Evolutionary conservation across 2,797 vertebrate genomes (phyloP), one percentile per base, ranked within the genome.

Genomic region (Nannoperca obscura): DNA sequence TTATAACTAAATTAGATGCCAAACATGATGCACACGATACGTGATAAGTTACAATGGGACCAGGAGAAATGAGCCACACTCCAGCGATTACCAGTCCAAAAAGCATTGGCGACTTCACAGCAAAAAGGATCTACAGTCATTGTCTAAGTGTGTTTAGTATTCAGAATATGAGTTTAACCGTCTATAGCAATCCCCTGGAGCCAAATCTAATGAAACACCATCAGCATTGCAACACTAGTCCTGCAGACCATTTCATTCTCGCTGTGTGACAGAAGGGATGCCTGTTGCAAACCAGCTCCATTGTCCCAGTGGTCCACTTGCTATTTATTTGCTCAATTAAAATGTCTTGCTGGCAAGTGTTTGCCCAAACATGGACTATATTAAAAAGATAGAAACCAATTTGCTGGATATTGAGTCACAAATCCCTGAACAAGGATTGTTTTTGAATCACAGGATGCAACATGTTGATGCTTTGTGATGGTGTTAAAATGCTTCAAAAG

Each of bases 241-340:
- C 82, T 70, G 70, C 86, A 84, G 83, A 91, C 78, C 84, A 58
- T 88, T 91, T 87, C 82, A 84, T 84, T 82, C 84, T 76, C 76
- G 60, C 69, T 36, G 22, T 82, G 83, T 87, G 87, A 88, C 88
- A 77, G 76, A 90, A 83, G 71, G 54, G 72, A 88, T 78, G 83
- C 84, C 85, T 86, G 74, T 78, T 81, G 81, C 78, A 81, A 80
- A 75, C 83, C 76, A 67, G 80, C 71, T 55, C 57, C 64, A n/a
- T 14, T 71, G 73, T 78, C 88, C 87, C 80, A 4, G 53, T 4
- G 54, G 85, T 72, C 68, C 67, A 40, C 79, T 86, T 71, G 46
- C 70, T 88, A 80, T 92, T 91, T 90, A 90, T 92, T 87, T 89
- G 82, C 86, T 89, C 82, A 89, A 89, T 92, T 93, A 89, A 86